These are phyloP conservation scores for Geotrypetes seraphini DNA, from an alignment of 2,797 vertebrate species.

Conservation along the genomic window DNA sequence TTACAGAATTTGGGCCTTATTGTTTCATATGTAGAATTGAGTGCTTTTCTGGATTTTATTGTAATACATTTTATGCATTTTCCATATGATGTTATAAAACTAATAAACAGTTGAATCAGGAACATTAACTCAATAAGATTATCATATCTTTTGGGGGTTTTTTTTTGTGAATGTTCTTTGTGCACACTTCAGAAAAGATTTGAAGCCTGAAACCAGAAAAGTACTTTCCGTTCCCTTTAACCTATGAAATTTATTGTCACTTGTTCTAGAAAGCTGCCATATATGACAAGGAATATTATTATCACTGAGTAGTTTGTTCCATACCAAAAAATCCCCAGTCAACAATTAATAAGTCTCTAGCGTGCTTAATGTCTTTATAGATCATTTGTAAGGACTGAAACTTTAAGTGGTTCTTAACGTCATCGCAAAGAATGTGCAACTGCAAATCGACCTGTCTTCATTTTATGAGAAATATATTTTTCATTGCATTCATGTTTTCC, in stretches of 20 bases:
- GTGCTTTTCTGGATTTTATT: no score
- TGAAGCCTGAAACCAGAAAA: slow-evolving; percentile 13
- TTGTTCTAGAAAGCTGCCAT: slow-evolving; percentile 12
- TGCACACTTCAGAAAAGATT: neutral
- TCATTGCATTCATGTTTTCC: slow-evolving; percentile 1
- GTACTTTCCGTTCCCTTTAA: slow-evolving; percentile 22
- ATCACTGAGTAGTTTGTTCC: slow-evolving; percentile 14
- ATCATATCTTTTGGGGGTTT: no score
- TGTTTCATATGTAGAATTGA: no score
- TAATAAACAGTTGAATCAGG: no score
- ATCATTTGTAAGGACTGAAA: slow-evolving; percentile 15
- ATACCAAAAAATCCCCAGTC: slow-evolving; percentile 10
- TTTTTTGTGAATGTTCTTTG: slow-evolving; percentile 3
- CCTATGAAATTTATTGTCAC: slow-evolving; percentile 11
- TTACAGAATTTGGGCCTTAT: no score
- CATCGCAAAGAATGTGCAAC: slow-evolving; percentile 11
- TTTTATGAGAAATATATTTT: slow-evolving; percentile 13
- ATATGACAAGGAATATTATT: slow-evolving; percentile 18
- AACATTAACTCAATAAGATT: no score
- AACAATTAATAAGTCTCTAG: slow-evolving; percentile 20
- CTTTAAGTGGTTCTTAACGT: slow-evolving; percentile 24
- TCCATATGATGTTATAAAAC: no score
- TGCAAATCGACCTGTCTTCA: slow-evolving; percentile 5
- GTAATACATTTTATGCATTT: no score
- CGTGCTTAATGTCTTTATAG: slow-evolving; percentile 20